Evolutionary conservation across 2,888 invertebrate species (phyloP).

Genomic region (Plebejus argus): DNA sequence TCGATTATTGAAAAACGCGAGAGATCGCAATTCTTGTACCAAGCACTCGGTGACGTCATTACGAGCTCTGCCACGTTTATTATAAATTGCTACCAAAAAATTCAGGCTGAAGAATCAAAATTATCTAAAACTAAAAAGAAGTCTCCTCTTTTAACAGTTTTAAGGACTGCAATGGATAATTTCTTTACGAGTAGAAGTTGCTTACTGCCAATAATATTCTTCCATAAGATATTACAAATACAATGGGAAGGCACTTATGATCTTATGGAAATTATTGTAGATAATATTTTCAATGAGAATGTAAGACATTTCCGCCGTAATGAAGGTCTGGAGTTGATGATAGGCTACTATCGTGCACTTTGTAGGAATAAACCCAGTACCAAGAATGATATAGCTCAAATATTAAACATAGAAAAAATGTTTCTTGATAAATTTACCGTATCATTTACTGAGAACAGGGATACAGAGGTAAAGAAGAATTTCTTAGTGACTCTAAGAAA

Average conservation of each 20-base stretch:
- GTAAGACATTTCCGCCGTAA: conserved; percentile 84
- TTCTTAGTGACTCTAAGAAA: conserved; percentile 79
- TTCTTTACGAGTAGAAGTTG: conserved; percentile 84
- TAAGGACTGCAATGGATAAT: conserved; percentile 76
- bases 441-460: conserved; percentile 61
- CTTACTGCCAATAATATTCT: conserved; percentile 83
- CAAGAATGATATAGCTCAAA: conserved; percentile 55
- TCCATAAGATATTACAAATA: conserved; percentile 83
- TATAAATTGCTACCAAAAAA: conserved; percentile 81
- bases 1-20: conserved; percentile 83
- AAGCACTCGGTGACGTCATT: conserved; percentile 84
- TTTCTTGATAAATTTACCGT: conserved; percentile 67
- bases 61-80: conserved; percentile 84
- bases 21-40: conserved; percentile 82
- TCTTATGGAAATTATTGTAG: conserved; percentile 80
- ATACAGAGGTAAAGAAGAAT: conserved; percentile 77
- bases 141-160: conserved; percentile 69
- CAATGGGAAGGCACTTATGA: conserved; percentile 84
- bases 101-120: conserved; percentile 55
- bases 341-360: conserved; percentile 83
- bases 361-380: conserved; percentile 67
- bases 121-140: conserved; percentile 59
- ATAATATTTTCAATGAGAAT: conserved; percentile 80
- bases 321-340: conserved; percentile 84
- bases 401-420: conserved; percentile 68